Evolutionary conservation across 1,140 invertebrate genomes (phyloP).

Genomic region (Tachypleus tridentatus): DNA sequence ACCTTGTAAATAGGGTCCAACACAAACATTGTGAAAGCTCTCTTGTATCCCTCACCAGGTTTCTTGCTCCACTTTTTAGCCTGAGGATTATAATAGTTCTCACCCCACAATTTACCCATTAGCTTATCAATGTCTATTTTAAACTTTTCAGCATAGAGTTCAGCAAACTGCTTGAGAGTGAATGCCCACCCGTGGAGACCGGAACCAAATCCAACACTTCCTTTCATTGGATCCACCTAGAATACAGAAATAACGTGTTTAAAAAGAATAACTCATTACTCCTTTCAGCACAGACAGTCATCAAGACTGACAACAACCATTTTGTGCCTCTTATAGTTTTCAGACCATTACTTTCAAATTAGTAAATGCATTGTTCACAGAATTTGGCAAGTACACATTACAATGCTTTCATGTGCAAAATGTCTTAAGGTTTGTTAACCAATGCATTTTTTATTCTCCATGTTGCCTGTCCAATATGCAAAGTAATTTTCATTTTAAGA

Average conservation of each 20-base stretch:
- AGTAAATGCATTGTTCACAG: too few species aligned
- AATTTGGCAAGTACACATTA: too few species aligned
- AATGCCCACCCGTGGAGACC: constrained; percentile 99
- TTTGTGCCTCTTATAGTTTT: too few species aligned
- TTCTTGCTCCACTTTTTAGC: constrained; percentile 98
- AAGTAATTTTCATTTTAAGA: too few species aligned
- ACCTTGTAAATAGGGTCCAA: constrained; percentile 97
- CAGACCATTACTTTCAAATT: too few species aligned
- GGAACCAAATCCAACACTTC: constrained; percentile 98
- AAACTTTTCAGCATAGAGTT: constrained; percentile 98
- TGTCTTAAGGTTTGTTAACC: too few species aligned
- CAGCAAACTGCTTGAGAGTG: constrained; percentile 97
- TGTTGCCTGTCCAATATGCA: too few species aligned
- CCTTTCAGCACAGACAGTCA: too few species aligned
- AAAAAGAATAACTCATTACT: too few species aligned
- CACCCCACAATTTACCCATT: constrained; percentile 87
- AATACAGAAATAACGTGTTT: neutral
- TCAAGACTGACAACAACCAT: too few species aligned
- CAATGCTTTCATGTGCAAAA: too few species aligned
- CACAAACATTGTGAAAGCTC: constrained; percentile 98
- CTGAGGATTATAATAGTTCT: constrained; percentile 95
- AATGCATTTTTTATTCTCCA: too few species aligned
- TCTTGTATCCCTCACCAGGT: constrained; percentile 64
- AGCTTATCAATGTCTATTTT: constrained; percentile 94
- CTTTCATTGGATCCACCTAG: constrained; percentile 41